These are phyloP conservation scores for Anthophora plumipes DNA, from an alignment of 2,888 invertebrate genomes.

Conservation along the genomic window DNA sequence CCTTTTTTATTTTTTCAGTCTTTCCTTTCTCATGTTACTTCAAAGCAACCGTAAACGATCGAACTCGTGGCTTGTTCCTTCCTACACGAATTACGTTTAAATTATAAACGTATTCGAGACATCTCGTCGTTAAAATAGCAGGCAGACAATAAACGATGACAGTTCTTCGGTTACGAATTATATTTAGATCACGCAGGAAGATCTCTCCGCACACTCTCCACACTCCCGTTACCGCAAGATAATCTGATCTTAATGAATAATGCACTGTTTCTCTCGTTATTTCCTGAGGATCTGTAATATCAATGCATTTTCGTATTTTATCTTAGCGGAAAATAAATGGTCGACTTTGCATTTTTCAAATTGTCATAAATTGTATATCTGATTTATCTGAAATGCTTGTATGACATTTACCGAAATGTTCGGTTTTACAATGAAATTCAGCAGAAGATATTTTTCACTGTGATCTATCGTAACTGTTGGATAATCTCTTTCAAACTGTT, in stretches of 20 bases:
- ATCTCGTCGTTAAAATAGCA: constrained; percentile 24
- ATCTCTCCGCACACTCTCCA: constrained; percentile 15
- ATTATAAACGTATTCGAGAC: constrained; percentile 16
- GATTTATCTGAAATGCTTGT: too few relatives aligned
- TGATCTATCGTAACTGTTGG: too few relatives aligned
- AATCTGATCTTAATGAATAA: constrained; percentile 16
- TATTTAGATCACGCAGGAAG: constrained; percentile 37
- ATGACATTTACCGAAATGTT: too few relatives aligned
- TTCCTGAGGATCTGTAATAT: background rate
- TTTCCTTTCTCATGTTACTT: background rate
- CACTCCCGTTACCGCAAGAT: background rate
- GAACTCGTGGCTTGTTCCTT: background rate
- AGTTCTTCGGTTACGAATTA: constrained; percentile 27
- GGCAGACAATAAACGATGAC: constrained; percentile 12
- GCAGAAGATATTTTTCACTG: too few relatives aligned
- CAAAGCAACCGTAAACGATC: background rate
- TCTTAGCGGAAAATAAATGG: too few relatives aligned
- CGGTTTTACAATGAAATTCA: too few relatives aligned
- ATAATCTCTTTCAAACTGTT: too few relatives aligned
- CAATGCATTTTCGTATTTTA: too few relatives aligned
- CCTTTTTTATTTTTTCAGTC: background rate
- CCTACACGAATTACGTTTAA: constrained; percentile 5
- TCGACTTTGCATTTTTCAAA: too few relatives aligned
- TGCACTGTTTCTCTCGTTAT: constrained; percentile 11
- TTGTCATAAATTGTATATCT: too few relatives aligned